Conservation (phyloP, 1,140 invertebrate genomes). For the Meloidogyne hapla region DNA sequence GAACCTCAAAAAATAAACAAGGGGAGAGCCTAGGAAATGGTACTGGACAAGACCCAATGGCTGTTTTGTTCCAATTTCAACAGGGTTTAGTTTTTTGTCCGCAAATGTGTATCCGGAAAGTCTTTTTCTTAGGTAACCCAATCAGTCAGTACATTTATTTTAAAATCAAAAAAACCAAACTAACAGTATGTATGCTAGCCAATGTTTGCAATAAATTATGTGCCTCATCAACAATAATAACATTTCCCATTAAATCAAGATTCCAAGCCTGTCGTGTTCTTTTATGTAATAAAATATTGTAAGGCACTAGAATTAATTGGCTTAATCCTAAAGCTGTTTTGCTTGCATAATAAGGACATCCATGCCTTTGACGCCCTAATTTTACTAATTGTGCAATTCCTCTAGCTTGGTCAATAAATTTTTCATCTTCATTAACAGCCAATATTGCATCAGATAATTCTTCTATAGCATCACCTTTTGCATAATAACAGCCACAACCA, state of each 20-base stretch:
- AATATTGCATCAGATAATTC: constrained; percentile 51
- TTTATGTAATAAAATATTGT: constrained; percentile 77
- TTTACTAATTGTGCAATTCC: constrained; percentile 32
- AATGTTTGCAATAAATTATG: constrained; percentile 92
- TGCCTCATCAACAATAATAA: constrained; percentile 93
- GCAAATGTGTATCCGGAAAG: no score
- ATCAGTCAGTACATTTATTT: no score
- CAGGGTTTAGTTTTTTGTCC: no score
- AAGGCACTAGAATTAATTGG: constrained; percentile 66
- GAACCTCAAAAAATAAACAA: no score
- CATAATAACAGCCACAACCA: constrained; percentile 42
- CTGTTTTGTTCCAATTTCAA: no score
- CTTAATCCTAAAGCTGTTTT: constrained; percentile 42
- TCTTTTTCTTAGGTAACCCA: no score
- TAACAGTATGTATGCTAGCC: constrained; percentile 76
- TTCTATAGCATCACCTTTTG: constrained; percentile 51
- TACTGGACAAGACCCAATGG: no score
- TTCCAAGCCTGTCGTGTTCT: constrained; percentile 76
- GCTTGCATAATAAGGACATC: constrained; percentile 61
- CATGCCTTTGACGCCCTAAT: constrained; percentile 40
- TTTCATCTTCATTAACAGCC: constrained; percentile 7
- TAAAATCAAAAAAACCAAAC: neutral
- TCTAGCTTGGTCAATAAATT: neutral
- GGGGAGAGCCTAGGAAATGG: no score
- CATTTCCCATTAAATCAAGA: constrained; percentile 74